phyloP scores from a whole-genome alignment of 2,113 vertebrate species.

The Dromiciops gliroides region DNA sequence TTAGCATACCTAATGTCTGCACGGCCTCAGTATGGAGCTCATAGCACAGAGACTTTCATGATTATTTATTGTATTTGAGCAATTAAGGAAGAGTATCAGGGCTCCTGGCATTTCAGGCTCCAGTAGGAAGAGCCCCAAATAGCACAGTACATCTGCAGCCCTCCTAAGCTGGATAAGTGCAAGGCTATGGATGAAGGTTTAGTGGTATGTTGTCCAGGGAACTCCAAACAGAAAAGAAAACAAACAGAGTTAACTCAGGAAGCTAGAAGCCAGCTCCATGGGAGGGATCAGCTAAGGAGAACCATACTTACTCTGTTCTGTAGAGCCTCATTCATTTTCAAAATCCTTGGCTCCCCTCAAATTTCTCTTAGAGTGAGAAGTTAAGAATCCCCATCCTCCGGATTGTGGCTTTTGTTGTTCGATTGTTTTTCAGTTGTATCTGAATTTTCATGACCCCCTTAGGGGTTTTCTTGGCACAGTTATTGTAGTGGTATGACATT shows the following conservation, averaged over 20 bases:
- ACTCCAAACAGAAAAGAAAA: constrained; percentile 10
- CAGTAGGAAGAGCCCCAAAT: neutral
- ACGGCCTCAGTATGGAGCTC: constrained; percentile 34
- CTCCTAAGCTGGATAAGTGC: constrained; percentile 30
- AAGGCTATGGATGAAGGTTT: neutral
- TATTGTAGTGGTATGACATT: neutral
- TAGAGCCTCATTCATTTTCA: constrained; percentile 1
- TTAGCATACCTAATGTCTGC: constrained; percentile 25
- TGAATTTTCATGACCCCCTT: neutral
- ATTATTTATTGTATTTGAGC: constrained; percentile 24
- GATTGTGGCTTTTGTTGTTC: neutral
- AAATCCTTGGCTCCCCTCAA: neutral
- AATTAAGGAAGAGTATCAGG: constrained; percentile 20
- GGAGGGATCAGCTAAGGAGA: neutral
- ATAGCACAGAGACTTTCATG: constrained; percentile 32
- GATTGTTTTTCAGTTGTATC: neutral
- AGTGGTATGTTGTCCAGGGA: neutral
- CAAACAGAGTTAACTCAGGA: constrained; percentile 36
- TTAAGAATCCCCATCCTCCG: neutral
- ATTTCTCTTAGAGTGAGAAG: neutral
- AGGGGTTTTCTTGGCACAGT: neutral
- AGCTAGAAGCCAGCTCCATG: constrained; percentile 2
- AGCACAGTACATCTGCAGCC: constrained; percentile 5
- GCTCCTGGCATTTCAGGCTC: constrained; percentile 14
- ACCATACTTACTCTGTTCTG: neutral